These are phyloP conservation scores for Ursus arctos DNA, from an alignment of 2,113 vertebrate species.

Conservation along the genomic window DNA sequence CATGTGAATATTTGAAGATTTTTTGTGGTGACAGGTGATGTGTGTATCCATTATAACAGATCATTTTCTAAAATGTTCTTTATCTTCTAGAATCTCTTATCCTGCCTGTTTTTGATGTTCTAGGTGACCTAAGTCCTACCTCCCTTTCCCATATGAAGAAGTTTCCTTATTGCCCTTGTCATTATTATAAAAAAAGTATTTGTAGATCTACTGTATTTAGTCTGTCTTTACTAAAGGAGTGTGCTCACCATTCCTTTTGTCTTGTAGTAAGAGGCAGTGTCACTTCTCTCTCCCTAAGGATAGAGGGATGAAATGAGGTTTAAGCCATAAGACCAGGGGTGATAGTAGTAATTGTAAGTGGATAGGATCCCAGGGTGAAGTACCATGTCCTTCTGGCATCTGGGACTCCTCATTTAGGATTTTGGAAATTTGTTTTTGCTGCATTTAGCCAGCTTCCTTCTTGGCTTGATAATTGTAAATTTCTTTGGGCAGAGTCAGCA, in stretches of 20 bases:
- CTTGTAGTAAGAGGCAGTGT: not conserved
- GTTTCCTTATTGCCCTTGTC: constrained; percentile 23
- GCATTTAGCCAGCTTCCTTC: not conserved
- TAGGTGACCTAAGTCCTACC: not conserved
- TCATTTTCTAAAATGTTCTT: constrained; percentile 11
- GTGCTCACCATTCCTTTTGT: not conserved
- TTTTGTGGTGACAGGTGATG: constrained; percentile 26
- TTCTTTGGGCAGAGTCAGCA: constrained; percentile 18
- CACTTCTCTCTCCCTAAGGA: not conserved
- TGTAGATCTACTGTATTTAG: not conserved
- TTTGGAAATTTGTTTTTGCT: constrained; percentile 40
- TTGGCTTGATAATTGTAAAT: not conserved
- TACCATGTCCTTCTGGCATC: not conserved
- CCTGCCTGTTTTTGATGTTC: not conserved
- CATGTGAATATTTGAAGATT: not conserved
- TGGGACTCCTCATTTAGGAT: not conserved
- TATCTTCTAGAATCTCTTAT: constrained; percentile 6
- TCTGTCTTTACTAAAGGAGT: not conserved
- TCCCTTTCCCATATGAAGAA: not conserved
- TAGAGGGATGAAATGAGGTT: not conserved
- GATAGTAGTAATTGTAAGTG: not conserved
- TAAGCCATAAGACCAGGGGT: not conserved
- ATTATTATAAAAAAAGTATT: not conserved
- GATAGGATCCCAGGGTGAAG: not conserved
- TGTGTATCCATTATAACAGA: constrained; percentile 17